Percentiles rank a stretch among this genome's conserved stretches.
These are phyloP conservation scores for Chrysemys picta DNA, from an alignment of 2,113 vertebrate species.

Conservation along the genomic window DNA sequence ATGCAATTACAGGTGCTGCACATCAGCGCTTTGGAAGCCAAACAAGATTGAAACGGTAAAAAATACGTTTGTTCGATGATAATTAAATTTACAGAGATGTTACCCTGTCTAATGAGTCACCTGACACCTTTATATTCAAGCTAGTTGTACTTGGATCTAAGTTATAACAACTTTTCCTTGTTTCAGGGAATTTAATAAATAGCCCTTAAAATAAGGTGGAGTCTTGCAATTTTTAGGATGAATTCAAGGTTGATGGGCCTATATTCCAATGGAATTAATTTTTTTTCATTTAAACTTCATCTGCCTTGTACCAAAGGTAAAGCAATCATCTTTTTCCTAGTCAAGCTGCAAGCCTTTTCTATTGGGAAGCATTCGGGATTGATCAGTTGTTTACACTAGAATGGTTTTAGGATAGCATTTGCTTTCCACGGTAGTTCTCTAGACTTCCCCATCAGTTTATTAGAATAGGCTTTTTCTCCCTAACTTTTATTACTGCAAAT, in stretches of 20 bases:
- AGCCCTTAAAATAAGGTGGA: background rate
- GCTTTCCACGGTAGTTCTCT: background rate
- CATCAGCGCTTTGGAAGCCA: background rate
- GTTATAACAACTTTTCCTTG: background rate
- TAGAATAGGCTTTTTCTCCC: background rate
- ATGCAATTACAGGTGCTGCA: background rate
- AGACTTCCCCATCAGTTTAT: background rate
- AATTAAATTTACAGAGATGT: background rate
- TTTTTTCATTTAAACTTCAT: background rate
- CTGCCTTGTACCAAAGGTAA: background rate
- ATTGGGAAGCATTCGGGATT: background rate
- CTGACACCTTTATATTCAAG: background rate
- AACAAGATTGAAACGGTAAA: background rate
- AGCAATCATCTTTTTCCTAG: background rate
- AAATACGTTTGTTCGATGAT: background rate
- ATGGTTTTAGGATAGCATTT: background rate
- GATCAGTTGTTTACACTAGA: background rate
- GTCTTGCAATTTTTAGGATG: background rate
- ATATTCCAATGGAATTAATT: background rate
- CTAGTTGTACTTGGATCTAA: rapidly evolving
- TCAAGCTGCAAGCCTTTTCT: background rate
- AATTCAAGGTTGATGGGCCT: background rate
- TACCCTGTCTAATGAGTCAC: background rate
- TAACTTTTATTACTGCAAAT: background rate
- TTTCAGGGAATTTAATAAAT: background rate